Base-by-base conservation (phyloP, 2,888 invertebrate genomes). In the Synergus laeviventris region DNA sequence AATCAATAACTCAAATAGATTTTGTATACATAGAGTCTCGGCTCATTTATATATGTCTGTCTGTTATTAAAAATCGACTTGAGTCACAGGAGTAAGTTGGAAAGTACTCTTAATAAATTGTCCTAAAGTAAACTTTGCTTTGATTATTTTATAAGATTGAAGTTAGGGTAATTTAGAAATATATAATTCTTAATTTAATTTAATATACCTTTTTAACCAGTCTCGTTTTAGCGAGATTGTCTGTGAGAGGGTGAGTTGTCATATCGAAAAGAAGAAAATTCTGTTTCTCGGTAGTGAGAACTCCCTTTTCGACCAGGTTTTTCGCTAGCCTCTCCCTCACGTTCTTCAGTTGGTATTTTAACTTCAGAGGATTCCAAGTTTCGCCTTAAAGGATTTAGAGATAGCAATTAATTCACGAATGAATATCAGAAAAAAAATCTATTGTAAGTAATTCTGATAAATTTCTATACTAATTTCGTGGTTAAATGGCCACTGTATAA, bases 191-290 rank as follows among this genome's bases (percentile, higher is more conserved):
- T 11, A 54, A 5, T 21, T 24, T 18, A 12, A 21, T 8, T 12
- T 91, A 60, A 64, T 79, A 82, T 86, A 97, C 97, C 95, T 97
- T 98, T 93, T 98, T 99, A 79, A 99, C 98, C 89, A 99, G 94
- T 87, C 98, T 96, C 88, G 96, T 96, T 93, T 99, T 99, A 75
- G 97, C 95, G 84, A 96, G 94, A 92, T 97, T 97, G 91, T 99
- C 99, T 82, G 97, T 98, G 81, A 99, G 93, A 59, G 99, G 99
- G 93, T 99, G 99, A 86, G 99, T 99, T 75, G 99, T 99, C 99
- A 99, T 99, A 92, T 99, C 99, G 91, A 99, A 99, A 77, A 99
- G 93, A 87, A 99, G 93, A 92, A 99, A 99, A 92, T 99, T 99
- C 92, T 99, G 99, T 92, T 99, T 99, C 91, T 99, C 99, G 78